Base-by-base conservation (phyloP, 2,888 invertebrate species). In the Phaedon cochleariae region DNA sequence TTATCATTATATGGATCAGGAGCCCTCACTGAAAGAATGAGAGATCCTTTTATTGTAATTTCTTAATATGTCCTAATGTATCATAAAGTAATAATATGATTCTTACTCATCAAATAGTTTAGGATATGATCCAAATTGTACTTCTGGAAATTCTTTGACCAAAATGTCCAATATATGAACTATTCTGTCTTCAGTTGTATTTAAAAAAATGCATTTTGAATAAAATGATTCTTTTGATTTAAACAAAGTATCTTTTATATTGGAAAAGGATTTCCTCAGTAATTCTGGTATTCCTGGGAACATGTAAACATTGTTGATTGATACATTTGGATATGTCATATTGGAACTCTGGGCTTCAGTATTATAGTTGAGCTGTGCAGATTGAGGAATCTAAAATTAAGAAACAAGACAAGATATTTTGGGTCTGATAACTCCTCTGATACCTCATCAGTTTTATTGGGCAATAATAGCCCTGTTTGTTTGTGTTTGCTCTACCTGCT, bases 271-370 rank as follows among this genome's bases (percentile, higher is more conserved):
- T 63, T 76, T 79, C 70, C 83, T 77, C 53, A 86, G 79, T 54
- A 86, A 84, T 68, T 85, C 82, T 1, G 92, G 92, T 48, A 92
- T 87, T 1, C 92, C 92, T 37, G 92, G 92, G 73, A 92, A 90
- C 61, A 91, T 86, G 73, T 87, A 88, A 0, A 92, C 90, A 80
- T 92, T 92, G 45, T 81, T 79, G 10, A 90, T 69, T 17, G 81
- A 81, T 45, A 87, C 77, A 73, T 84, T 81, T 53, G 87, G 83
- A 83, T 85, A 84, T 73, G 81, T 73, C 26, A 82, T 71, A 21
- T 71, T 70, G 51, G 77, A 65, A 3, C 70, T 78, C 77, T 54
- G 77, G 52, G 73, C 61, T 59, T 80, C 78, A 29, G 72, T 75
- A 1, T 82, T 82, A 77, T 84, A 87, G 58, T 79, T 84, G 22